phyloP scores from a whole-genome alignment of 2,113 vertebrate genomes.

The Odocoileus virginianus region DNA sequence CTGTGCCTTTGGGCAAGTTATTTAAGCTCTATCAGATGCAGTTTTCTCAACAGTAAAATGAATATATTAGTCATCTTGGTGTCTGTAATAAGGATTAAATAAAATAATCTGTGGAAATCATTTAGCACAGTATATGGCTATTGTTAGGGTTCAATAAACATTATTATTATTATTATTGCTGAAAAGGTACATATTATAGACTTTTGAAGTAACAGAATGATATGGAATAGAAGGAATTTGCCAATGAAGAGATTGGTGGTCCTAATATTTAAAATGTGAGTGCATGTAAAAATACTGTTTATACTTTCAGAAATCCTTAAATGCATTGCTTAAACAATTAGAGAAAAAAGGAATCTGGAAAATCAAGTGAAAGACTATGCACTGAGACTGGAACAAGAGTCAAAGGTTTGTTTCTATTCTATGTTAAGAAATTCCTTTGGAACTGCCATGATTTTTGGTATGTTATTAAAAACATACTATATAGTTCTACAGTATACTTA shows the following conservation, averaged over 20 bases:
- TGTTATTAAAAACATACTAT: background rate
- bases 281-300: constrained; percentile 56
- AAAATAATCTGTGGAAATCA: background rate
- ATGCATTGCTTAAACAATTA: constrained; percentile 83
- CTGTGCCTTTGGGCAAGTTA: background rate
- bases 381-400: constrained; percentile 85
- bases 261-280: background rate
- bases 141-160: background rate
- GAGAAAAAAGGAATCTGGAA: constrained; percentile 85
- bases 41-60: constrained; percentile 1
- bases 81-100: background rate
- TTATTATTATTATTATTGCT: background rate
- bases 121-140: background rate
- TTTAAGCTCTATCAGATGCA: background rate
- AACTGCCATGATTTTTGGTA: background rate
- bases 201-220: background rate
- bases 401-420: constrained; percentile 83
- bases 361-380: constrained; percentile 86
- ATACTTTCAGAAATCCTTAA: constrained; percentile 82
- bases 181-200: background rate
- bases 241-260: background rate
- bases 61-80: background rate
- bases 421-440: background rate
- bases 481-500: constrained; percentile 6
- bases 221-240: background rate